Percentiles rank a stretch among this genome's conserved stretches.
phyloP scores from a whole-genome alignment of 37 sponge, comb jelly and placozoan genomes.

The Halisarca cf. caerulea region DNA sequence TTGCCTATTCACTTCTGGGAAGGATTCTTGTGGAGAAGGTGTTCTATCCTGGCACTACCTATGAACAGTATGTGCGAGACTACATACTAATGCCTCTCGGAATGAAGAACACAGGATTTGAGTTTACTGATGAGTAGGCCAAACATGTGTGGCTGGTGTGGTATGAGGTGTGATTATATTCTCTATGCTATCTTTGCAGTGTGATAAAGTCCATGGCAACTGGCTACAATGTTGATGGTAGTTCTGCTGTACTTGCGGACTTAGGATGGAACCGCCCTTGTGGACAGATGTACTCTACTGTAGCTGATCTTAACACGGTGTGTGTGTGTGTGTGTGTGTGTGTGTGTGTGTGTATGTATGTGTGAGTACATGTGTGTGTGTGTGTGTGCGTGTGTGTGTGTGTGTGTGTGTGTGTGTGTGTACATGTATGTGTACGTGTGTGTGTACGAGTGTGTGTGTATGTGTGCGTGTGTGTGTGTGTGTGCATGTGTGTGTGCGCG shows the following conservation, averaged over 20 bases:
- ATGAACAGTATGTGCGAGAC: constrained; percentile 61
- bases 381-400: too few species aligned
- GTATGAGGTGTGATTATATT: background rate
- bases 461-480: background rate
- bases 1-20: constrained; percentile 47
- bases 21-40: constrained; percentile 1
- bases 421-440: too few species aligned
- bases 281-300: constrained; percentile 86
- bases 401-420: too few species aligned
- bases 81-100: constrained; percentile 57
- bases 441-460: too few species aligned
- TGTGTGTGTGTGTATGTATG: too few species aligned
- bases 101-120: constrained; percentile 74
- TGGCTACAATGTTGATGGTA: constrained; percentile 60
- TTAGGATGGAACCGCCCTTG: constrained; percentile 67
- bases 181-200: constrained; percentile 19
- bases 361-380: too few species aligned
- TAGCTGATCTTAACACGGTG: constrained; percentile 52
- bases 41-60: constrained; percentile 38
- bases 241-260: constrained; percentile 52
- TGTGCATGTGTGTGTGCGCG: too few species aligned
- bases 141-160: too few species aligned
- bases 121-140: constrained; percentile 48
- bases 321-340: background rate
- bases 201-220: constrained; percentile 56